A percentile compares a stretch with the other conserved stretches of the same genome.
Conservation (phyloP, 2,888 invertebrate species). For the Nomada fucata region DNA sequence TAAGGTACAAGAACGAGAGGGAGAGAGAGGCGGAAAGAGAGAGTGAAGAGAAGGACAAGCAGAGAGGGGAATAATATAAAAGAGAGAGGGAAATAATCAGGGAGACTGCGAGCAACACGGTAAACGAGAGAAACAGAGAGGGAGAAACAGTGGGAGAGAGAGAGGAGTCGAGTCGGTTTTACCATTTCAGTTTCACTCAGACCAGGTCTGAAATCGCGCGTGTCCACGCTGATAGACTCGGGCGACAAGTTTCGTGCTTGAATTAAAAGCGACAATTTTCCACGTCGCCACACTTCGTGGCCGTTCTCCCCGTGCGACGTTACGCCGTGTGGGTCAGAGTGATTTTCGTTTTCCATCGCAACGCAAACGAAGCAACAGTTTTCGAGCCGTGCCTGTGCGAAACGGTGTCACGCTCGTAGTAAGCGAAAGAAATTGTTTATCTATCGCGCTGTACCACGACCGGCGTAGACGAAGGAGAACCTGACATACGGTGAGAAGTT, state of each 20-base stretch:
- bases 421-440: conserved; percentile 47
- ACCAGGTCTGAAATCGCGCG: conserved; percentile 66
- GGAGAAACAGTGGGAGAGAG: conserved; percentile 33
- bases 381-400: conserved; percentile 5
- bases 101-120: conserved; percentile 32
- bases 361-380: conserved; percentile 30
- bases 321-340: conserved; percentile 13
- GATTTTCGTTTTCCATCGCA: conserved; percentile 15
- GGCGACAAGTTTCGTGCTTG: conserved; percentile 34
- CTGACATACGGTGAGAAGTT: conserved; percentile 32
- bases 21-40: conserved; percentile 1
- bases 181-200: conserved; percentile 73
- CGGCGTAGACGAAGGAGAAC: conserved; percentile 9
- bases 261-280: conserved; percentile 45
- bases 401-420: conserved; percentile 44
- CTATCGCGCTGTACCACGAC: background rate
- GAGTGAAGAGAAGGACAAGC: conserved; percentile 14
- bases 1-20: conserved; percentile 14
- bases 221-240: conserved; percentile 54
- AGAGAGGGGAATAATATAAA: conserved; percentile 35
- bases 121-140: conserved; percentile 32
- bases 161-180: conserved; percentile 59
- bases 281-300: background rate
- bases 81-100: conserved; percentile 54
- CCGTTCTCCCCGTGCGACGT: background rate